Conservation (phyloP, 2,113 vertebrate species). For the Chauna torquata region DNA sequence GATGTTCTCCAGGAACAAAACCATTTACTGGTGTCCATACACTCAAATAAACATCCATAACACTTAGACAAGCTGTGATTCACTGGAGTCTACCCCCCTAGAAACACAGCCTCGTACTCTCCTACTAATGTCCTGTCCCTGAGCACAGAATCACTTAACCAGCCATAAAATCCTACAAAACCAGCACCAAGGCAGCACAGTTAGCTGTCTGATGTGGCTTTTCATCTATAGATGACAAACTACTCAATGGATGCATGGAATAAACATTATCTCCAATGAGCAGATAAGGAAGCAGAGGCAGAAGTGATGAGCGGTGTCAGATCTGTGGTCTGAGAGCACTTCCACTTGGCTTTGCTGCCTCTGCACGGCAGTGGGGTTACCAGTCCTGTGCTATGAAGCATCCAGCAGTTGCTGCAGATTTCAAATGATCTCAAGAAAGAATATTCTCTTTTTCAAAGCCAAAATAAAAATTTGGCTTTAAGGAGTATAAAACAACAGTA, state of each 20-base stretch:
- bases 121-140: not conserved
- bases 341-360: not conserved
- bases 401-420: not conserved
- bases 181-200: not conserved
- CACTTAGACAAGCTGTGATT: not conserved
- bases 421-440: not conserved
- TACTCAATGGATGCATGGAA: accelerated
- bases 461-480: not conserved
- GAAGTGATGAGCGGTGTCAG: not conserved
- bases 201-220: not conserved
- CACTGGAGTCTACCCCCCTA: not conserved
- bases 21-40: not conserved
- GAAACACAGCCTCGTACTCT: not conserved
- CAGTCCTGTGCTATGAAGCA: accelerated
- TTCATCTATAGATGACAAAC: not conserved
- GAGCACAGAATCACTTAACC: not conserved
- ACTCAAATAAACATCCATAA: conserved; percentile 21
- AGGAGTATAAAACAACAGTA: not conserved
- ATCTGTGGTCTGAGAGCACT: not conserved
- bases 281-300: not conserved
- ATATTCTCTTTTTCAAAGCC: not conserved
- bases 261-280: not conserved
- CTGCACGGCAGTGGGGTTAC: accelerated
- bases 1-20: not conserved
- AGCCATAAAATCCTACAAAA: not conserved